These are phyloP conservation scores for Cyphomyrus plagiostoma DNA, from an alignment of 2,113 vertebrate genomes.

Conservation along the genomic window DNA sequence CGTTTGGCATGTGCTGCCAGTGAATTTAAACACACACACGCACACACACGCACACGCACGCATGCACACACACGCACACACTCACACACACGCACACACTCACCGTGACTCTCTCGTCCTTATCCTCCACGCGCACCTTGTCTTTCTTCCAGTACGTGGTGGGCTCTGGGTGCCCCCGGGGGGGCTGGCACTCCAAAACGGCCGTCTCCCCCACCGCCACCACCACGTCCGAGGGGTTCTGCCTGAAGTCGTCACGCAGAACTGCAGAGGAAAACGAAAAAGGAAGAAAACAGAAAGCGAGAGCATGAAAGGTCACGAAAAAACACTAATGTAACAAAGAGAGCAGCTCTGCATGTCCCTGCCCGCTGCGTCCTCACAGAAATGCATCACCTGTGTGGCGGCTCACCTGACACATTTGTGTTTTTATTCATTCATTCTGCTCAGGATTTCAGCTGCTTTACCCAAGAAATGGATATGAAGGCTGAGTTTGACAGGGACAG, in stretches of 20 bases:
- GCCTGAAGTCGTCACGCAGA: conserved; percentile 91
- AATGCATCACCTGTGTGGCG: neutral
- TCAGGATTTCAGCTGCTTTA: neutral
- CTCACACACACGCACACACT: conserved; percentile 51
- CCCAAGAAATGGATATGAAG: neutral
- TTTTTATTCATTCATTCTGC: neutral
- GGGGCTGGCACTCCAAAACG: conserved; percentile 86
- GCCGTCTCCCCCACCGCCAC: conserved; percentile 91
- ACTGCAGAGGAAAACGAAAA: conserved; percentile 55
- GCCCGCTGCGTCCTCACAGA: neutral
- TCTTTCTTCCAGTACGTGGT: conserved; percentile 95
- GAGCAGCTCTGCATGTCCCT: neutral
- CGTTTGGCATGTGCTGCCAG: neutral
- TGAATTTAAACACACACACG: conserved; percentile 6
- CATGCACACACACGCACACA: too few species aligned
- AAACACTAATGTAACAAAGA: neutral
- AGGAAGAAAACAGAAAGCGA: neutral
- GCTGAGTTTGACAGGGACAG: conserved; percentile 27
- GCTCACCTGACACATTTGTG: neutral
- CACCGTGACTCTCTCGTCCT: conserved; percentile 84
- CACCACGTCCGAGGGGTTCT: conserved; percentile 90
- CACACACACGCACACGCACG: too few species aligned
- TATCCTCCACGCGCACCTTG: conserved; percentile 78
- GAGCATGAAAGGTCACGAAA: neutral
- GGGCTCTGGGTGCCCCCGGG: conserved; percentile 91